A percentile compares a stretch with the other conserved stretches of the same genome.
These are phyloP conservation scores for Andrena praecox DNA, from an alignment of 2,888 invertebrate genomes.

Conservation along the genomic window DNA sequence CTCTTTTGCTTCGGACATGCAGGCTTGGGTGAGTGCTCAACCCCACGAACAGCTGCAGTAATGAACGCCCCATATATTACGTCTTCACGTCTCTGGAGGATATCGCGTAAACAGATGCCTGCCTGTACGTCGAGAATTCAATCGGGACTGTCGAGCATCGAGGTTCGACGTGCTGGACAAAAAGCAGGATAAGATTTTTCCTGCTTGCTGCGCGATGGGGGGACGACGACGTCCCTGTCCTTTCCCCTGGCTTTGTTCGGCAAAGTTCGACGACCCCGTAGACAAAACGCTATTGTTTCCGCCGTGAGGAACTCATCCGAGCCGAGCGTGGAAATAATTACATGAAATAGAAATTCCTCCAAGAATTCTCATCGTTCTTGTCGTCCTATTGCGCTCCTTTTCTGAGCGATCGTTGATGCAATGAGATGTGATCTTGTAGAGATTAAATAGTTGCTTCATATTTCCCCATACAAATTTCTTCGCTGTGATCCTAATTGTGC, in stretches of 20 bases:
- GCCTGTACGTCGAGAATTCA: constrained; percentile 1
- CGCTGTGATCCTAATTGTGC: no score
- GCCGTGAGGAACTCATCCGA: constrained; percentile 23
- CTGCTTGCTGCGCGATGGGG: background rate
- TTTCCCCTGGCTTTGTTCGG: constrained; percentile 41
- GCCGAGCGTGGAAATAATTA: constrained; percentile 56
- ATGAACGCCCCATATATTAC: background rate
- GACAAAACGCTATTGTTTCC: constrained; percentile 56
- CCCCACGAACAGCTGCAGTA: background rate
- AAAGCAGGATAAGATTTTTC: constrained; percentile 38
- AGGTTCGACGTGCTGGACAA: constrained; percentile 4
- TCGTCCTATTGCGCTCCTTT: background rate
- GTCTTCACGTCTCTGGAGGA: background rate
- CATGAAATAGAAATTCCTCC: constrained; percentile 51
- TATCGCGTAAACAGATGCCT: constrained; percentile 14
- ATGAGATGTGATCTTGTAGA: background rate
- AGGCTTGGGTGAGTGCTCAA: constrained; percentile 89
- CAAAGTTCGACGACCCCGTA: constrained; percentile 52
- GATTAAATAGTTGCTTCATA: no score
- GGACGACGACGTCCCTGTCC: constrained; percentile 19
- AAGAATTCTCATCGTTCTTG: constrained; percentile 27
- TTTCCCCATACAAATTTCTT: no score
- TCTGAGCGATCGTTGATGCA: background rate
- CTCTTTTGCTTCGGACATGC: constrained; percentile 96
- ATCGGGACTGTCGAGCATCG: background rate